These are phyloP conservation scores for Bergia sp. DNA, from an alignment of 92 coral and sea anemone species.

Conservation along the genomic window DNA sequence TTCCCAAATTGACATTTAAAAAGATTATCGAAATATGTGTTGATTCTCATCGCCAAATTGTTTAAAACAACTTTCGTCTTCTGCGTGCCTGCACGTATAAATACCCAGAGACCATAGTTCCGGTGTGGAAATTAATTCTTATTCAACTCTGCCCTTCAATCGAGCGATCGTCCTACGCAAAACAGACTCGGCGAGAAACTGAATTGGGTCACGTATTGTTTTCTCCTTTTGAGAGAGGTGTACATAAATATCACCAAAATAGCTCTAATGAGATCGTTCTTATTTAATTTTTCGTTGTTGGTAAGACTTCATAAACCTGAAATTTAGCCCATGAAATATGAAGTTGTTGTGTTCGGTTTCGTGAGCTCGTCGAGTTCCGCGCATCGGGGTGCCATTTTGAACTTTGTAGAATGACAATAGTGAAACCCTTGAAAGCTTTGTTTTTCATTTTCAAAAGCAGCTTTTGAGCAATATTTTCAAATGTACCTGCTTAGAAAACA, in stretches of 20 bases:
- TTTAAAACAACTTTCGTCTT: neutral
- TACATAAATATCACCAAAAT: neutral
- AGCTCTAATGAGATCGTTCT: neutral
- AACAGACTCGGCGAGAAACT: neutral
- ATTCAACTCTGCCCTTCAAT: constrained; percentile 23
- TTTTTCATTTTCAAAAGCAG: neutral
- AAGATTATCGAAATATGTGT: neutral
- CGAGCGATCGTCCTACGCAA: constrained; percentile 18
- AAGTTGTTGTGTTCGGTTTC: neutral
- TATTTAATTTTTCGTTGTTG: neutral
- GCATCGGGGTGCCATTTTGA: constrained; percentile 40
- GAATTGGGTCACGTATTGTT: constrained; percentile 7
- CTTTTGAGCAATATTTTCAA: constrained; percentile 11
- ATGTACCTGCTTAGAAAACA: neutral
- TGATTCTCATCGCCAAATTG: neutral
- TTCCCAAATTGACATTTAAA: neutral
- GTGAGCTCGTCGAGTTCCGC: constrained; percentile 4
- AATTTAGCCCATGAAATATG: neutral
- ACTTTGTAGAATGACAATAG: constrained; percentile 25
- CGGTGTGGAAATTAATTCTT: constrained; percentile 33
- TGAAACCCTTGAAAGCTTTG: constrained; percentile 4
- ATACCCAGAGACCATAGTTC: constrained; percentile 31
- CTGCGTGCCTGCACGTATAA: constrained; percentile 38
- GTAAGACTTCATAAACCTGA: neutral
- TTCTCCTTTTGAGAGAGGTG: neutral